Conservation (phyloP, 2,113 vertebrate species). For the Colinus virginianus region DNA sequence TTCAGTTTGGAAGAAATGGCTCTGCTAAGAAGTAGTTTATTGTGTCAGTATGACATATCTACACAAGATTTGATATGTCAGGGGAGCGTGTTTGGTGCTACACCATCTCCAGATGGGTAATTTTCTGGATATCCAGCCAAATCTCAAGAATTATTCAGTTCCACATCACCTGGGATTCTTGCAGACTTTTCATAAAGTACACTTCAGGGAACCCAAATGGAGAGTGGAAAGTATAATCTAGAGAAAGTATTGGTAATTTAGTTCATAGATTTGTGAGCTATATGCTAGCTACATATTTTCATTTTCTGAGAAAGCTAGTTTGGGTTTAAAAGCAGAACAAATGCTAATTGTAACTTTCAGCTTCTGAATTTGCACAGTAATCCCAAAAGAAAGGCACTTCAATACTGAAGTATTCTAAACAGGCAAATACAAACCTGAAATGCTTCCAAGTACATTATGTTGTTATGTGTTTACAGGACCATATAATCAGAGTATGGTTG, state of each 20-base stretch:
- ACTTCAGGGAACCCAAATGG: accelerated
- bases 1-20: neutral
- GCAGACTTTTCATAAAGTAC: neutral
- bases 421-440: neutral
- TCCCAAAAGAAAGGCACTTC: neutral
- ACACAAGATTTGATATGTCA: neutral
- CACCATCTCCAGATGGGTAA: neutral
- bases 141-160: neutral
- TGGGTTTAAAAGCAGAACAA: neutral
- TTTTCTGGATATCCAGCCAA: neutral
- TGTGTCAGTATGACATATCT: neutral
- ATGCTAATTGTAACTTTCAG: neutral
- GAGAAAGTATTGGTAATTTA: neutral
- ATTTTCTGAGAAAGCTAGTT: neutral
- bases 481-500: neutral
- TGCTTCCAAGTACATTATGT: neutral
- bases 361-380: neutral
- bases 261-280: neutral
- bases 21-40: neutral
- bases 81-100: neutral
- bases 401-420: neutral
- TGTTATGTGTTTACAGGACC: neutral
- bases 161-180: neutral
- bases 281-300: neutral
- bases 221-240: neutral